These are phyloP conservation scores for Aratinga solstitialis DNA, from an alignment of 2,797 vertebrate genomes.

Conservation along the genomic window DNA sequence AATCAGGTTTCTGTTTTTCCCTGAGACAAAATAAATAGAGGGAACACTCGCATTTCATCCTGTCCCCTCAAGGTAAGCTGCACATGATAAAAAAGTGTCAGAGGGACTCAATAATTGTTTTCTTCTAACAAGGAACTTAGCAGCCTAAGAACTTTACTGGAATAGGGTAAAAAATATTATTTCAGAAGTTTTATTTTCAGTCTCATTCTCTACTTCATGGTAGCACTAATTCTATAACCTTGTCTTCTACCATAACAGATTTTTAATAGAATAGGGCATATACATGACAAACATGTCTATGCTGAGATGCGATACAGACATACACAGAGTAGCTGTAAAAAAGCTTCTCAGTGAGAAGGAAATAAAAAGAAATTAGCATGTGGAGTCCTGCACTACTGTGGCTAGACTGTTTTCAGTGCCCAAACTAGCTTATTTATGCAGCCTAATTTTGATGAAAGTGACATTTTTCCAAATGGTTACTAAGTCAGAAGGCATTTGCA, in stretches of 20 bases:
- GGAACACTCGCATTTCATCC: neutral
- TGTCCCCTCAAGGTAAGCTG: neutral
- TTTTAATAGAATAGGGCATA: neutral
- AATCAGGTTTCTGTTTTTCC: constrained; percentile 18
- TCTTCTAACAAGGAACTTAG: constrained; percentile 5
- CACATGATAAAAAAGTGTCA: neutral
- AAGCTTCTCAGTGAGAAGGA: neutral
- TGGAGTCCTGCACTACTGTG: neutral
- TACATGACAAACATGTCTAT: neutral
- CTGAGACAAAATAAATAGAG: constrained; percentile 40
- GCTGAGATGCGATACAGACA: neutral
- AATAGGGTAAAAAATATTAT: neutral
- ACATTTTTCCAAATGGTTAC: neutral
- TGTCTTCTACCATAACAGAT: neutral
- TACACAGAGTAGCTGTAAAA: neutral
- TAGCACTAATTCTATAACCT: neutral
- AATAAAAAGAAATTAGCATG: neutral
- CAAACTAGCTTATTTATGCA: neutral
- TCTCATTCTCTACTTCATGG: neutral
- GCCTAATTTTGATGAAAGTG: neutral
- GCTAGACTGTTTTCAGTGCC: neutral
- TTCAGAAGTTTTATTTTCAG: neutral
- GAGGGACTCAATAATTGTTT: neutral
- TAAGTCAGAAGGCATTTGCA: neutral
- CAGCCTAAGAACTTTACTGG: neutral